Base-by-base conservation (phyloP, 2,888 invertebrate genomes). In the Oscheius sp. region DNA sequence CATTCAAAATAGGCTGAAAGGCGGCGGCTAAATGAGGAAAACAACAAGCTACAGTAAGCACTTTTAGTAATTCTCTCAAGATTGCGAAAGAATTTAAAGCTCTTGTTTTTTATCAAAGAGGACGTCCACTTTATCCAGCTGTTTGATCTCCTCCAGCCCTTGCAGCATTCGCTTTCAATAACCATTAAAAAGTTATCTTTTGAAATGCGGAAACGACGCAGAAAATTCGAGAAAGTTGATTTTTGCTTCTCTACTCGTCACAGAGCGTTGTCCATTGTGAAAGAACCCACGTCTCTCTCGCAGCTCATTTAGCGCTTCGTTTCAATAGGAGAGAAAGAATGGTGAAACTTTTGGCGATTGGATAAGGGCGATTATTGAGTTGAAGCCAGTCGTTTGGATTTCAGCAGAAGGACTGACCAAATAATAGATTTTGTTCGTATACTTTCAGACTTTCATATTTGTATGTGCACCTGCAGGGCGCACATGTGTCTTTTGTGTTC, bases 401-500 rank as follows among this genome's bases (percentile, higher is more conserved):
- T 0, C 15, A 37, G 15, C 8, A 37, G 15, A 37, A 37, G 15
- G 15, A 37, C 37, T 10, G 37, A 37, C 37, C 15, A 42, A 17
- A 42, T 20, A 8, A 42, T 42, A 42, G 20, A 42, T 37, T 17
- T 42, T 12, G 4, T n/a, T n/a, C n/a, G n/a, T n/a, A n/a, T n/a
- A n/a, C n/a, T n/a, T n/a, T n/a, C n/a, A n/a, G n/a, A n/a, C n/a
- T n/a, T n/a, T n/a, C 12, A 42, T n/a, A 15, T 42, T 42, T 12
- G 42, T 42, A 42, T 42, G 42, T n/a, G 17, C 42, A 42, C 15
- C 42, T 42, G 42, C 42, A 17, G 42, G n/a, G 17, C 15, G 15
- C 42, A 42, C 42, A 42, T 42, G 42, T 42, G 42, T 42, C 42
- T 42, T n/a, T 42, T 42, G 42, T 42, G 42, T 42, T 17, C n/a